phyloP scores from a whole-genome alignment of 2,888 invertebrate species.

The Thysanoteuthis rhombus region DNA sequence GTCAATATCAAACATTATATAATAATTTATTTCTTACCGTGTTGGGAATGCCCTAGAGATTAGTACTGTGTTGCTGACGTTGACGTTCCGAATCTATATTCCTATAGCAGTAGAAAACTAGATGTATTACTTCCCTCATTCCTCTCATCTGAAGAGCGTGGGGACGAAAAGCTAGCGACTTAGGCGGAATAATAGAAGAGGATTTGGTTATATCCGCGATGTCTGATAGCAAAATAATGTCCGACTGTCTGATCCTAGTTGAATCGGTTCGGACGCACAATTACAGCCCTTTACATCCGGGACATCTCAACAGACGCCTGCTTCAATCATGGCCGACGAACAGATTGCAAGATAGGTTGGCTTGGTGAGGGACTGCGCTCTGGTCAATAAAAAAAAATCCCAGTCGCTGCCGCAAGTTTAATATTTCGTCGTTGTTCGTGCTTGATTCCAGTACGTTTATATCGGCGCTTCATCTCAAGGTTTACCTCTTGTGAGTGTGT shows the following conservation, averaged over 20 bases:
- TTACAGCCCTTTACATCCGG: neutral
- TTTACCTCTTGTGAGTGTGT: too few species aligned
- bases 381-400: neutral
- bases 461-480: too few species aligned
- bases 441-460: too few species aligned
- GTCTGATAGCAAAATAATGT: neutral
- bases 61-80: neutral
- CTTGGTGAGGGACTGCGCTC: neutral
- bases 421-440: too few species aligned
- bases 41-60: neutral
- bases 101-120: neutral
- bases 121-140: neutral
- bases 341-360: neutral
- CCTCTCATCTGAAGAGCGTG: neutral
- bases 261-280: neutral
- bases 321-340: neutral
- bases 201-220: neutral
- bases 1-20: too few species aligned
- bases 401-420: too few species aligned
- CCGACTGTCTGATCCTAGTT: neutral
- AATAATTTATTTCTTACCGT: too few species aligned
- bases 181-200: neutral
- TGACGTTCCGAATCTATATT: neutral
- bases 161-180: neutral
- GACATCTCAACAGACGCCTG: neutral